A percentile compares a stretch with the other conserved stretches of the same genome.
Evolutionary conservation across 2,113 vertebrate genomes (phyloP).

Genomic region (Tautogolabrus adspersus): DNA sequence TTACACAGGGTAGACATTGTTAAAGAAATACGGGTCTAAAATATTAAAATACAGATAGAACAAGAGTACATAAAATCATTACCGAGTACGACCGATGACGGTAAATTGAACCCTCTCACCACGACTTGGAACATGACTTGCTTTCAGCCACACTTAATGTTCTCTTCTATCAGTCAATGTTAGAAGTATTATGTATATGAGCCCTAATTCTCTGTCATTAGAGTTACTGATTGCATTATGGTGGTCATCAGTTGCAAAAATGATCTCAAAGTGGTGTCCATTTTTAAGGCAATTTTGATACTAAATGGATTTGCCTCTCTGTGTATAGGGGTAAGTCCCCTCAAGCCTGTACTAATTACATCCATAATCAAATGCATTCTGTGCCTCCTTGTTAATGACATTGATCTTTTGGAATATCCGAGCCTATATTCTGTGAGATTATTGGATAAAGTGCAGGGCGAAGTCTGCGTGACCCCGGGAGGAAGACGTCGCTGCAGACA

Average conservation of each 20-base stretch:
- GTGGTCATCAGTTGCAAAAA: conserved; percentile 80
- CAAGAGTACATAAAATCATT: background rate
- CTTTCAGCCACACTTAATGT: conserved; percentile 60
- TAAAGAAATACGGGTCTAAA: too few relatives aligned
- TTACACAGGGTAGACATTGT: too few relatives aligned
- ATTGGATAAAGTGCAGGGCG: conserved; percentile 86
- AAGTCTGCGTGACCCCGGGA: conserved; percentile 83
- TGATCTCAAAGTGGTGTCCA: conserved; percentile 77
- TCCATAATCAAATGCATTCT: conserved; percentile 86
- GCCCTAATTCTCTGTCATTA: conserved; percentile 77
- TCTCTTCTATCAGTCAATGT: conserved; percentile 72
- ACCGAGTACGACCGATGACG: conserved; percentile 9
- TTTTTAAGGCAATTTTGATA: conserved; percentile 81
- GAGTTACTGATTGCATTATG: conserved; percentile 76
- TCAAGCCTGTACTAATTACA: conserved; percentile 83
- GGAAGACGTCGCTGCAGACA: conserved; percentile 81
- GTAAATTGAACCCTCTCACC: conserved; percentile 53
- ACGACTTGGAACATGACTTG: conserved; percentile 39
- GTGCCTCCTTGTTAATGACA: conserved; percentile 85
- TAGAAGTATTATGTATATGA: conserved; percentile 77
- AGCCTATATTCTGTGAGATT: conserved; percentile 87
- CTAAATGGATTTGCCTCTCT: conserved; percentile 79
- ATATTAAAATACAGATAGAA: too few relatives aligned
- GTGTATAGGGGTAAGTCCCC: conserved; percentile 72
- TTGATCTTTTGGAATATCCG: conserved; percentile 86